Base-by-base conservation (phyloP, 1,140 invertebrate species). In the Calephelis nemesis region DNA sequence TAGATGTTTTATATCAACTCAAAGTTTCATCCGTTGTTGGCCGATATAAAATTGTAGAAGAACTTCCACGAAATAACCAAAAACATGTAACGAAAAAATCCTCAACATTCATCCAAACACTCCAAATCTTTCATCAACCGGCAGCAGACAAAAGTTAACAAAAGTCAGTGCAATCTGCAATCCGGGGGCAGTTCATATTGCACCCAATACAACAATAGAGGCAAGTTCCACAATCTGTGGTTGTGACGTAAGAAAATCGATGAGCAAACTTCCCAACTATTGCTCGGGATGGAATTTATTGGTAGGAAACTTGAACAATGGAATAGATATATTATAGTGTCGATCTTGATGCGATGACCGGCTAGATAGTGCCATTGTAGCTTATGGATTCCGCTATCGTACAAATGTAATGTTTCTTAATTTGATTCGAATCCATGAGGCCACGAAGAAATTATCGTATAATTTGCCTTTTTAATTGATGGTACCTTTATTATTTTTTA, bases 211-310 rank as follows among this genome's bases (percentile, higher is more conserved):
- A 70, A 68, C 48, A 68, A 62, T 58, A 12, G 39, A 40, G 52
- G 47, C 49, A 75, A 69, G 67, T 72, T 75, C 70, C 62, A 72
- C 52, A 62, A 70, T 70, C 70, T 75, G 74, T 69, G 71, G 70
- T 58, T 42, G 65, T 47, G 54, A 74, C 63, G 62, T 60, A 72
- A 74, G 67, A 74, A 72, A 72, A 74, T 72, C 68, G 54, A 69
- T 65, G 70, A 66, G 64, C 62, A 50, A 65, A 66, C 66, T 74
- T 71, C 54, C 73, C 60, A 74, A 74, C 69, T 74, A 69, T 66
- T 71, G 54, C 65, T 58, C 68, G 65, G 63, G 65, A 66, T 69
- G 47, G 68, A 63, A 70, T 70, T 65, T 70, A 70, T 63, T 60
- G 48, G 54, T 13, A 60, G 15, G 19, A 60, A 67, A 70, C 58